Conservation (phyloP, 2,797 vertebrate genomes). For the Staurois parvus region DNA sequence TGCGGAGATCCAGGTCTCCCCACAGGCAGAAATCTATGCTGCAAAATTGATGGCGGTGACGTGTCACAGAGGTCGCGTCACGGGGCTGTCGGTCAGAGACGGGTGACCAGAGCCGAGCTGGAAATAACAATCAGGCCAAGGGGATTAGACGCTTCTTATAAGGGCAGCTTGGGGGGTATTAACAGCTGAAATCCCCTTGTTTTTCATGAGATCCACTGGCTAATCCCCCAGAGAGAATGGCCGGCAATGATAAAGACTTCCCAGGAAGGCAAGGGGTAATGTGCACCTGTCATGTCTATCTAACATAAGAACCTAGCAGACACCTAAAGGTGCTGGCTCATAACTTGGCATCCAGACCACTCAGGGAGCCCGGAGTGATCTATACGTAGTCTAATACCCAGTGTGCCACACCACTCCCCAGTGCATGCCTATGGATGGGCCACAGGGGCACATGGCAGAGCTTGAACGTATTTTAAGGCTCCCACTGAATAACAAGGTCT, state of each 20-base stretch:
- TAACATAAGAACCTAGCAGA: too few species aligned
- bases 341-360: too few species aligned
- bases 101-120: conserved; percentile 6
- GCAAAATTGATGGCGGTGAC: neutral
- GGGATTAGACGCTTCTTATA: conserved; percentile 59
- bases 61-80: neutral
- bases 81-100: neutral
- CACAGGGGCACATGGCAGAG: too few species aligned
- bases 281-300: neutral
- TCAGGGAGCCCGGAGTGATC: too few species aligned
- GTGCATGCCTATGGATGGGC: too few species aligned
- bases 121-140: conserved; percentile 57
- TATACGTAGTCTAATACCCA: too few species aligned
- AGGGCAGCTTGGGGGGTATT: conserved; percentile 41
- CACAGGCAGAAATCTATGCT: neutral
- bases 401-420: too few species aligned
- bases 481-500: too few species aligned
- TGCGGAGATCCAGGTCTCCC: too few species aligned
- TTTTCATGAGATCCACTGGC: conserved; percentile 52
- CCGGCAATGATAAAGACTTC: neutral
- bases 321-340: too few species aligned
- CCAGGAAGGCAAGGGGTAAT: neutral
- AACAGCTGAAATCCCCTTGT: conserved; percentile 63
- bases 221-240: conserved; percentile 59
- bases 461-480: too few species aligned